phyloP scores from a whole-genome alignment of 2,113 vertebrate species.

The Pao palembangensis region DNA sequence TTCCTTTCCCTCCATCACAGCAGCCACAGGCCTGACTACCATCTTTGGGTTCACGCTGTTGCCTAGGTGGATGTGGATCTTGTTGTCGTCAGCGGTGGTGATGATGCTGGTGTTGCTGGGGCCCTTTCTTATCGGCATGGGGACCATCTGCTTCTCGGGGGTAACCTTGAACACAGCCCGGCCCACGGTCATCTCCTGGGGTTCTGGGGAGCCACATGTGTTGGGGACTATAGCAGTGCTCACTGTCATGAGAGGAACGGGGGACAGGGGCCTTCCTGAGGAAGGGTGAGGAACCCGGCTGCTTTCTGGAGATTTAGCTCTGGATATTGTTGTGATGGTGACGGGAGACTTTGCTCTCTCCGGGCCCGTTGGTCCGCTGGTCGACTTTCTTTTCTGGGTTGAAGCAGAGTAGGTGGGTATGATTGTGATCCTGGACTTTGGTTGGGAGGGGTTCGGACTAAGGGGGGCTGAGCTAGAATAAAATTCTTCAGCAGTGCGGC shows the following conservation, averaged over 20 bases:
- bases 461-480: constrained; percentile 85
- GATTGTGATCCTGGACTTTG: constrained; percentile 93
- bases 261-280: constrained; percentile 80
- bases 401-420: constrained; percentile 84
- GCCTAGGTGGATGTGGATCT: constrained; percentile 94
- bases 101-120: constrained; percentile 85
- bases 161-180: constrained; percentile 93
- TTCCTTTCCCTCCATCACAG: constrained; percentile 82
- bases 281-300: constrained; percentile 61
- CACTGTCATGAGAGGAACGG: constrained; percentile 87
- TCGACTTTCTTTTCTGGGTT: constrained; percentile 75
- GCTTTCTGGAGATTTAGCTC: constrained; percentile 84
- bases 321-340: constrained; percentile 90
- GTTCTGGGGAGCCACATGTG: constrained; percentile 76
- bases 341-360: constrained; percentile 91
- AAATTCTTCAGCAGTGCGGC: constrained; percentile 82
- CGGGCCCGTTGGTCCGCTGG: constrained; percentile 67
- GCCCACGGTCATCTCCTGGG: constrained; percentile 88
- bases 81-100: constrained; percentile 92
- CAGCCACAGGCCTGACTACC: constrained; percentile 78
- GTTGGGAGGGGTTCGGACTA: constrained; percentile 84
- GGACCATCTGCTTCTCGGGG: constrained; percentile 91
- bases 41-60: constrained; percentile 77
- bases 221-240: constrained; percentile 81
- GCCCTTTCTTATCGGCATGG: constrained; percentile 81